Evolutionary conservation across 53 echinoderm and acorn worm species (phyloP), one percentile per base, ranked within the genome.

Genomic region (Holothuria scabra): DNA sequence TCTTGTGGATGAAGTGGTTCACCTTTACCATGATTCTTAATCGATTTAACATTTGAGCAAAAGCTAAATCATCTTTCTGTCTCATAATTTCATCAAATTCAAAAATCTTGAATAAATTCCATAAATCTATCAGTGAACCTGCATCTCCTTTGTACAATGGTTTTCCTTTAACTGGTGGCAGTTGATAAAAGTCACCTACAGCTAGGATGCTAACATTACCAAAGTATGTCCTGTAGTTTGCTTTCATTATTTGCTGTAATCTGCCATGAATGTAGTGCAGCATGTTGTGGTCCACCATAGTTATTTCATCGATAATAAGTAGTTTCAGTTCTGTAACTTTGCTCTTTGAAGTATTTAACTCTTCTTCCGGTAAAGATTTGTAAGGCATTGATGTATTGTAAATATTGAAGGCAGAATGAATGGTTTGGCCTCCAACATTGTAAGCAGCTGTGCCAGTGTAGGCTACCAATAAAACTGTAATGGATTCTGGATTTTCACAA

Each of bases 231-330:
- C 26, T 64, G 19, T 64, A 16, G 46, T 29, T 38, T 30, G 57
- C 28, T 64, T 66, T 66, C 44, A 21, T 69, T 37, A 83, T 83
- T 83, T 83, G 83, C 34, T 81, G 82, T 34, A 81, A 46, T 37
- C 83, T 34, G 8, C 59, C 59, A 83, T 64, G 29, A 20, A 83
- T 64, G 76, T 76, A 76, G 52, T 52, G 48, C 52, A 76, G 1
- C 76, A 76, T 76, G 19, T 76, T 83, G n/a, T 64, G 64, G 20
- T 66, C 66, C 24, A 83, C 82, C 83, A 83, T 83, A 22, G 83
- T 66, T 19, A 83, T 46, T 83, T 83, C 83, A 64, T 83, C 83
- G 2, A 83, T 83, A 66, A 83, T 83, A n/a, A 83, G 37, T 58
- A 83, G 25, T 46, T 83, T 34, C 20, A 32, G 28, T 83, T 63